Conservation (phyloP, 1,140 invertebrate genomes). For the Anastatus disparis region DNA sequence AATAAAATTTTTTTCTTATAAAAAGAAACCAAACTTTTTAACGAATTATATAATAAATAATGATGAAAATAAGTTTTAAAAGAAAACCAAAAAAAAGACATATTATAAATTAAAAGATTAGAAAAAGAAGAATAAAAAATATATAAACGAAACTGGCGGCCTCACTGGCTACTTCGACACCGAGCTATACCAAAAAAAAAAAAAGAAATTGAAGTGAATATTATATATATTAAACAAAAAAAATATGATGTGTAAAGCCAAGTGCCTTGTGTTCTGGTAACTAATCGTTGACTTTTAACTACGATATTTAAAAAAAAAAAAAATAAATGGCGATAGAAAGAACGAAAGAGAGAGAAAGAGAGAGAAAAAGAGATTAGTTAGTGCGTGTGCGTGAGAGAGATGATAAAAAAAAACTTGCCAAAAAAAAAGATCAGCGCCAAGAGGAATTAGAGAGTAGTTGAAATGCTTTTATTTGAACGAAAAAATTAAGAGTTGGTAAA, state of each 20-base stretch:
- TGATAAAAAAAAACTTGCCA: conserved; percentile 25
- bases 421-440: conserved; percentile 23
- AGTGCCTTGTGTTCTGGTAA: conserved; percentile 67
- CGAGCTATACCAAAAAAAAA: conserved; percentile 55
- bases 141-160: conserved; percentile 23
- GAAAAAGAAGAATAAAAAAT: too few relatives aligned
- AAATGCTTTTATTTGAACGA: conserved; percentile 23
- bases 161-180: conserved; percentile 53
- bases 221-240: conserved; percentile 47
- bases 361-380: too few relatives aligned
- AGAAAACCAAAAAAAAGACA: conserved; percentile 12
- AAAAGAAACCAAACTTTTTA: too few relatives aligned
- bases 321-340: conserved; percentile 36
- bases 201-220: conserved; percentile 41
- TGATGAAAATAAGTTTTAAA: background rate
- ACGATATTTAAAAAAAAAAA: conserved; percentile 54
- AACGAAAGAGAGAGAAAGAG: conserved; percentile 32
- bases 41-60: background rate
- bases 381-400: conserved; percentile 6
- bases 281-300: conserved; percentile 66
- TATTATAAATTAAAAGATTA: conserved; percentile 34
- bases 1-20: too few relatives aligned
- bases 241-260: conserved; percentile 65
- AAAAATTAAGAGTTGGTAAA: too few relatives aligned
- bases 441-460: conserved; percentile 21